Evolutionary conservation across 2,113 vertebrate species (phyloP).

Genomic region (Burhinus oedicnemus): DNA sequence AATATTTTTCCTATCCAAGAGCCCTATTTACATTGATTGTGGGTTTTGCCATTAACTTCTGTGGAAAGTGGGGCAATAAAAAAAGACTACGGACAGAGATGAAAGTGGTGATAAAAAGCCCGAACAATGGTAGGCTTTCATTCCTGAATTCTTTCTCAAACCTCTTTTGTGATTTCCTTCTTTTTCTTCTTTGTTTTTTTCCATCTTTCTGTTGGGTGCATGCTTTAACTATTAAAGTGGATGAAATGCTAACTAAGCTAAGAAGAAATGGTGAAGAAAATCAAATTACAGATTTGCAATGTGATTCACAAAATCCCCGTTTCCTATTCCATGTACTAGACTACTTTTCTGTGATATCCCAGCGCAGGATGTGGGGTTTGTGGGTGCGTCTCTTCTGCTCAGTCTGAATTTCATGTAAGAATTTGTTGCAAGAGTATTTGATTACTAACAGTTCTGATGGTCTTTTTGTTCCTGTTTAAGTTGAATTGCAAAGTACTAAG

Average conservation of each 20-base stretch:
- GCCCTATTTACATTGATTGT: not conserved
- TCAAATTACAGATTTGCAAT: not conserved
- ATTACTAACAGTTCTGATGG: not conserved
- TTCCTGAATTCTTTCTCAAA: not conserved
- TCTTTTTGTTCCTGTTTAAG: not conserved
- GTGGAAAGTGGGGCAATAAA: constrained; percentile 12
- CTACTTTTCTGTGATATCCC: not conserved
- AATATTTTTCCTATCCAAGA: not conserved
- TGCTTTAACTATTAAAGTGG: not conserved
- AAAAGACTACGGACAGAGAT: not conserved
- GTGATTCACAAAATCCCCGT: not conserved
- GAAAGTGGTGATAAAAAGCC: not conserved
- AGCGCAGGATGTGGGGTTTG: not conserved
- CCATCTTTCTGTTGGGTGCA: not conserved
- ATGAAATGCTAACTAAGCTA: not conserved
- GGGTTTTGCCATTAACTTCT: constrained; percentile 11
- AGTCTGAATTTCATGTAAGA: not conserved
- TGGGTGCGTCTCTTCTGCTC: not conserved
- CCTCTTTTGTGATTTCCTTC: not conserved
- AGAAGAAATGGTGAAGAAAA: not conserved
- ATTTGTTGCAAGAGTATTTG: not conserved
- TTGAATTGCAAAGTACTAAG: not conserved
- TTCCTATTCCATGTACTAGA: not conserved
- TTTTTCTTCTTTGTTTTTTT: not conserved
- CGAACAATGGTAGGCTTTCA: not conserved